Evolutionary conservation across 2,113 vertebrate species (phyloP).

Genomic region (Grammomys surdaster): DNA sequence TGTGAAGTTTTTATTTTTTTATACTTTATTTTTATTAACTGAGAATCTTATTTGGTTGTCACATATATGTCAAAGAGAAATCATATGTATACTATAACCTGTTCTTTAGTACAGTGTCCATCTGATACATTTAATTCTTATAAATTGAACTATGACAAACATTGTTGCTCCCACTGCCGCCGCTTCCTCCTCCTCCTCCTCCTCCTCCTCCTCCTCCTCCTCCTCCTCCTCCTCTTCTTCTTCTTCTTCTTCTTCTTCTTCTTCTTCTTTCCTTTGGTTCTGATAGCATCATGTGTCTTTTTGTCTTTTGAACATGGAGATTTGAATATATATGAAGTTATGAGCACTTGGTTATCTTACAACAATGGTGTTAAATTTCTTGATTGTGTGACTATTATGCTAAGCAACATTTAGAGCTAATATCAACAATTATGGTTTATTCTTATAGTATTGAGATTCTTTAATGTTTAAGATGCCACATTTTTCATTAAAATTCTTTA

Average conservation of each 20-base stretch:
- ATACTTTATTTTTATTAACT: background rate
- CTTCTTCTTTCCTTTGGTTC: background rate
- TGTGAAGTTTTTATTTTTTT: background rate
- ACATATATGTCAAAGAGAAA: background rate
- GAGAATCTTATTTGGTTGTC: background rate
- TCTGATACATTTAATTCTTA: background rate
- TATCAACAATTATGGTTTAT: background rate
- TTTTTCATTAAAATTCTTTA: background rate
- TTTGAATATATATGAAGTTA: background rate
- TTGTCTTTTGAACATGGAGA: background rate
- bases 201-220: too few species aligned
- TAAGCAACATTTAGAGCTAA: background rate
- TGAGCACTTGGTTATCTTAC: background rate
- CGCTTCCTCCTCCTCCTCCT: background rate
- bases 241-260: background rate
- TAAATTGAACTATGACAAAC: background rate
- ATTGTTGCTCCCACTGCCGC: background rate
- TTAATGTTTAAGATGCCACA: background rate
- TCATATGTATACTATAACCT: background rate
- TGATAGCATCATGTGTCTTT: background rate
- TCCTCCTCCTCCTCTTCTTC: too few species aligned
- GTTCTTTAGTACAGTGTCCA: background rate
- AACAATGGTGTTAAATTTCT: background rate
- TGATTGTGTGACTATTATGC: background rate
- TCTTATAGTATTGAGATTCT: background rate